Conservation (phyloP, 2,888 invertebrate species). For the Automeris io region DNA sequence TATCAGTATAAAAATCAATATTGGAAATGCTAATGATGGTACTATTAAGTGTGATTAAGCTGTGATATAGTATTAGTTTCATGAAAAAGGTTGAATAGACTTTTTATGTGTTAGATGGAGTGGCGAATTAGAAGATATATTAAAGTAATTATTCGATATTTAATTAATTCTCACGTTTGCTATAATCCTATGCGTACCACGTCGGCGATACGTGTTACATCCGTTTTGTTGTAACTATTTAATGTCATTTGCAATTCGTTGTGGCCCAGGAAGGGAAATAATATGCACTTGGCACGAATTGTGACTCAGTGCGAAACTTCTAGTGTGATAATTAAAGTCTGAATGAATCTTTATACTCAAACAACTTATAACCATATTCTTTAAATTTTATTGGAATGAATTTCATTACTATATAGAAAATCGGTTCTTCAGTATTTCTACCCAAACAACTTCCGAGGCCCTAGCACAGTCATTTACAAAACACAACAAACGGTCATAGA, state of each 20-base stretch:
- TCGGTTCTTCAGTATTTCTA: too few relatives aligned
- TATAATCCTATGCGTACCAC: constrained; percentile 28
- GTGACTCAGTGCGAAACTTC: constrained; percentile 24
- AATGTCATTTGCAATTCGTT: constrained; percentile 38
- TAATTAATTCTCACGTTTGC: constrained; percentile 30
- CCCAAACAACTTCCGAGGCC: too few relatives aligned
- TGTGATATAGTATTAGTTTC: too few relatives aligned
- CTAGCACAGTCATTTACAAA: too few relatives aligned
- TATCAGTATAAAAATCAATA: too few relatives aligned
- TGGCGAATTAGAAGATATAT: too few relatives aligned
- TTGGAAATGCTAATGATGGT: too few relatives aligned
- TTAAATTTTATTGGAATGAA: constrained; percentile 2
- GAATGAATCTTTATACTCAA: constrained; percentile 4
- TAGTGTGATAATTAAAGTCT: constrained; percentile 12
- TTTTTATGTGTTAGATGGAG: too few relatives aligned
- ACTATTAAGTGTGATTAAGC: too few relatives aligned
- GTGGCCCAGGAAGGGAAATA: constrained; percentile 31
- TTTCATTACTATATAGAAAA: too few relatives aligned
- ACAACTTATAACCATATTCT: neutral
- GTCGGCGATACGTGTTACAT: constrained; percentile 22
- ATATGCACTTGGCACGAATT: constrained; percentile 16
- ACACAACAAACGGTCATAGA: too few relatives aligned
- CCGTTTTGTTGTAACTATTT: constrained; percentile 31
- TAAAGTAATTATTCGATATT: constrained; percentile 7
- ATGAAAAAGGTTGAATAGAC: too few relatives aligned